Percentiles rank a stretch among this genome's conserved stretches.
phyloP scores from a whole-genome alignment of 2,797 vertebrate genomes.

The Adrianichthys oophorus region DNA sequence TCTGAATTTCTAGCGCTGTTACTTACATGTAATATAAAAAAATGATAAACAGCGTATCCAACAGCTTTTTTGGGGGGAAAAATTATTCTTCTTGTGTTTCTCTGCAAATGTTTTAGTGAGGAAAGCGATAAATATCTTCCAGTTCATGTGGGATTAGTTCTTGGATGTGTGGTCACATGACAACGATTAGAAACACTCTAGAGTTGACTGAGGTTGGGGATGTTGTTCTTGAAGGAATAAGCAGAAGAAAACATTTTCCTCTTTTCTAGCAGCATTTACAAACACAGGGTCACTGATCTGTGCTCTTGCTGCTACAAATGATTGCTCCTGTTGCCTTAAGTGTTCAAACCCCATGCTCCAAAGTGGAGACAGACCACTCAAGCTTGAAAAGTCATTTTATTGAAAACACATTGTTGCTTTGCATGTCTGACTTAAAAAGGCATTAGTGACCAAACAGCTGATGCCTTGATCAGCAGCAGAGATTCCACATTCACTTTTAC shows the following conservation, averaged over 20 bases:
- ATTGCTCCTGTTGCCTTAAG: slow-evolving; percentile 56
- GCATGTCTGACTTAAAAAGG: slow-evolving; percentile 38
- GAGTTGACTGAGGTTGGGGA: slow-evolving; percentile 25
- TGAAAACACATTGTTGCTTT: slow-evolving; percentile 55
- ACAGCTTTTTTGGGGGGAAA: too few species aligned
- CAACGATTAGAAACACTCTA: slow-evolving; percentile 7
- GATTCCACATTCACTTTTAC: slow-evolving; percentile 31
- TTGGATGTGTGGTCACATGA: slow-evolving; percentile 46
- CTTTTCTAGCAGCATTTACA: slow-evolving; percentile 19
- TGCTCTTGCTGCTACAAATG: slow-evolving; percentile 22
- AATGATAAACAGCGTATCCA: slow-evolving; percentile 43
- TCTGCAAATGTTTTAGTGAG: slow-evolving; percentile 22
- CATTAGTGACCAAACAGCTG: slow-evolving; percentile 29
- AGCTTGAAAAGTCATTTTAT: slow-evolving; percentile 59
- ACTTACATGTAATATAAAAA: slow-evolving; percentile 45
- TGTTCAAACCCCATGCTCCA: slow-evolving; percentile 61
- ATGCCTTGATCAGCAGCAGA: slow-evolving; percentile 44
- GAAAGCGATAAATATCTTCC: slow-evolving; percentile 29
- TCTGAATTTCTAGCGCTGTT: slow-evolving; percentile 59
- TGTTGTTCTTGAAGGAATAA: slow-evolving; percentile 13
- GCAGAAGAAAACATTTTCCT: slow-evolving; percentile 14
- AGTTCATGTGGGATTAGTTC: slow-evolving; percentile 35
- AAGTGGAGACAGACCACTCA: slow-evolving; percentile 54
- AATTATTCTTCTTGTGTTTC: slow-evolving; percentile 31
- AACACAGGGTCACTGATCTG: slow-evolving; percentile 28